phyloP scores from a whole-genome alignment of 2,888 invertebrate genomes.

The Melanchra persicariae region DNA sequence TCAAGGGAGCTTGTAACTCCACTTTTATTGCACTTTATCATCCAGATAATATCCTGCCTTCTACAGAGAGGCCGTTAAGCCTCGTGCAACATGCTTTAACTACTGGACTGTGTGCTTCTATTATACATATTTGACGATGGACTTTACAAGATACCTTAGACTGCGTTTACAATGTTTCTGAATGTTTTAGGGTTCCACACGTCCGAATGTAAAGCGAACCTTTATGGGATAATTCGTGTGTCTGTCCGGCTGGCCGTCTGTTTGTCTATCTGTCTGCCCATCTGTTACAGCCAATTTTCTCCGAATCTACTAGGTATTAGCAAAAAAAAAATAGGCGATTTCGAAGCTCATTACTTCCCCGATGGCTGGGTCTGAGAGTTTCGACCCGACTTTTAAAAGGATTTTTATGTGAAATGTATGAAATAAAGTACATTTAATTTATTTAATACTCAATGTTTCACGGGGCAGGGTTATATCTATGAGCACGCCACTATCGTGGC shows the following conservation, averaged over 20 bases:
- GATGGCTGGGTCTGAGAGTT: constrained; percentile 28
- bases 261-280: too few species aligned
- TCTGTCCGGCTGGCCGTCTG: too few species aligned
- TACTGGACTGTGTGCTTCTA: constrained; percentile 10
- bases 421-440: constrained; percentile 16
- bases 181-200: too few species aligned
- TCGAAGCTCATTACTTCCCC: constrained; percentile 50
- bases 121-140: constrained; percentile 39
- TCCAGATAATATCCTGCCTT: constrained; percentile 49
- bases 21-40: constrained; percentile 58
- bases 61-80: constrained; percentile 42
- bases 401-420: constrained; percentile 8
- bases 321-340: constrained; percentile 45
- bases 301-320: too few species aligned
- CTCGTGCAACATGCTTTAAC: constrained; percentile 39
- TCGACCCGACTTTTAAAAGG: constrained; percentile 14
- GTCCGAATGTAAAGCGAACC: too few species aligned
- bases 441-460: background rate
- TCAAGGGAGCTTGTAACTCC: constrained; percentile 46
- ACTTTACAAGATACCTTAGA: constrained; percentile 32
- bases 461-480: too few species aligned
- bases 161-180: background rate
- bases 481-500: too few species aligned
- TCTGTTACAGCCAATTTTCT: too few species aligned
- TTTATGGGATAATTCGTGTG: too few species aligned